Percentiles rank a stretch among this genome's conserved stretches.
Conservation (phyloP, 35 echinoderm and acorn worm species). For the Ophioderma brevispina region DNA sequence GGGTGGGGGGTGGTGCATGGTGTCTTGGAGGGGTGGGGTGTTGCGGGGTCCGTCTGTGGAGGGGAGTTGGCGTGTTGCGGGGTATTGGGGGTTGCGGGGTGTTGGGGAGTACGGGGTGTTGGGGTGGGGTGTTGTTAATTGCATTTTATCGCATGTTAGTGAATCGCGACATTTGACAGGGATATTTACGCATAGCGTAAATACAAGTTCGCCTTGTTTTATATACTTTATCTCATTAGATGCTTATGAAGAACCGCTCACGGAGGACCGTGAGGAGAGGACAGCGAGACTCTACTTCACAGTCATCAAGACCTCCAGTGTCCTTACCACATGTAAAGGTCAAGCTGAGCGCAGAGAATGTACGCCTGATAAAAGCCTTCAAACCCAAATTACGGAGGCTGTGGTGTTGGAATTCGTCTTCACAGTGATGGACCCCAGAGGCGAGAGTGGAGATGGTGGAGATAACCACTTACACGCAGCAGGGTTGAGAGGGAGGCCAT, state of each 20-base stretch:
- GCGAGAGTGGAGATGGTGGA: neutral
- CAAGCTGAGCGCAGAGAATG: conserved; percentile 27
- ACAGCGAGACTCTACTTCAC: neutral
- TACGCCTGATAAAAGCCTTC: conserved; percentile 50
- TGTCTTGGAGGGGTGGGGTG: no score
- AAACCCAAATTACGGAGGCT: conserved; percentile 47
- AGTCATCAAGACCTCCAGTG: conserved; percentile 49
- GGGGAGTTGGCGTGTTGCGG: no score
- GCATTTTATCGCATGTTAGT: no score
- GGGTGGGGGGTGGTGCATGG: no score
- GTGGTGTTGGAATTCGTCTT: conserved; percentile 41
- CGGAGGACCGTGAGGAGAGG: neutral
- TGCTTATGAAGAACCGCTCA: conserved; percentile 21
- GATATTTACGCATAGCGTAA: no score
- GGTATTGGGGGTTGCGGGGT: no score
- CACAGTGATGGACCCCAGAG: neutral
- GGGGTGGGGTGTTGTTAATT: no score
- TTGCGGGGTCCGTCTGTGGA: no score
- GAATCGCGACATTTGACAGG: no score
- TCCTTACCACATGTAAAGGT: conserved; percentile 69
- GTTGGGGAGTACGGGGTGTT: no score
- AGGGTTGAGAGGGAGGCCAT: conserved; percentile 83
- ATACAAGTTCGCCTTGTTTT: no score
- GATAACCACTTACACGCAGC: conserved; percentile 65
- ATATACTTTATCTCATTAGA: no score